Conservation (phyloP, 2,797 vertebrate genomes). For the Tenualosa thibaudeaui region DNA sequence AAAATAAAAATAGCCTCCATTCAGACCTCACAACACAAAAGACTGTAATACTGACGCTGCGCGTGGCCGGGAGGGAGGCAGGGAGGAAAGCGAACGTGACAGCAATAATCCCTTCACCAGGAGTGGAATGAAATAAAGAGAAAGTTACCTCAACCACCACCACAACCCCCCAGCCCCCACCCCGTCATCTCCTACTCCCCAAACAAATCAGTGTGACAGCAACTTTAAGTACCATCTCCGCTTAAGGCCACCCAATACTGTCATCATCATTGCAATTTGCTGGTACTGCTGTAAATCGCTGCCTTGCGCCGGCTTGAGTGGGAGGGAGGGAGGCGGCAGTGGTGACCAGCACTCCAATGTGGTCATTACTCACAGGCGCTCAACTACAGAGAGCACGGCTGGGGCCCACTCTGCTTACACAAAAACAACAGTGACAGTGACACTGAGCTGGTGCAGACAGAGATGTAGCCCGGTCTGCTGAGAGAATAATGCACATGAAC, state of each 20-base stretch:
- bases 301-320: slow-evolving; percentile 47
- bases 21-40: background rate
- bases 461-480: slow-evolving; percentile 16
- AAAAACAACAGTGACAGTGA: too few species aligned
- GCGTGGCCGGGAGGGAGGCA: background rate
- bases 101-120: slow-evolving; percentile 2
- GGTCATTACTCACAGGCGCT: slow-evolving; percentile 47
- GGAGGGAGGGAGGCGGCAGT: slow-evolving; percentile 40
- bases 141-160: background rate
- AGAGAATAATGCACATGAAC: background rate
- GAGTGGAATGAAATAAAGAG: background rate
- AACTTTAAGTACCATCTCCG: slow-evolving; percentile 61
- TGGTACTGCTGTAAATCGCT: slow-evolving; percentile 49
- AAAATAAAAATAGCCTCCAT: slow-evolving; percentile 17
- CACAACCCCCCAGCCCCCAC: too few species aligned
- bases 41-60: background rate
- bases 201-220: slow-evolving; percentile 70
- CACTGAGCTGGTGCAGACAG: slow-evolving; percentile 29
- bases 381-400: slow-evolving; percentile 27
- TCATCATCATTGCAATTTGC: slow-evolving; percentile 47
- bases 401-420: too few species aligned
- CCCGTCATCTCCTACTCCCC: background rate
- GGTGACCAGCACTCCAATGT: slow-evolving; percentile 46
- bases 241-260: slow-evolving; percentile 39
- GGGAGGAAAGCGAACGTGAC: background rate